Conservation (phyloP, 2,797 vertebrate species). For the Xenopus petersii region DNA sequence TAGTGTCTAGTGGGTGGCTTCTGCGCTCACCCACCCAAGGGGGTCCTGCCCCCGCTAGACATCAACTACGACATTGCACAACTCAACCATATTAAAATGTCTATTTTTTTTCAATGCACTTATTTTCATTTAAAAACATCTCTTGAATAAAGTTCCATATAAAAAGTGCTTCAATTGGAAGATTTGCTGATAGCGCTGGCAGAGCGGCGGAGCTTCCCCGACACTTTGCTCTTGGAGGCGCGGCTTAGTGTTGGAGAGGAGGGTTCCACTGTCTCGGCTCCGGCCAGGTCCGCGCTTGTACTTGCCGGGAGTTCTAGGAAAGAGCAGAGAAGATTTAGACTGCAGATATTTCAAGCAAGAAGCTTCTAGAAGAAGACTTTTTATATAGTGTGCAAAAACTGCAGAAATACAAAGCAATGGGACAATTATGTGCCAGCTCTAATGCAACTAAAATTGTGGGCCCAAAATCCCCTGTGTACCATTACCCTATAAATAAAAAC, state of each 20-base stretch:
- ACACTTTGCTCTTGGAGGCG: slow-evolving; percentile 69
- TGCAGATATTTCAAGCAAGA: too few species aligned
- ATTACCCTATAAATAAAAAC: too few species aligned
- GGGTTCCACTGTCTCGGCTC: slow-evolving; percentile 57
- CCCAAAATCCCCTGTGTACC: too few species aligned
- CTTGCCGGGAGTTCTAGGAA: slow-evolving; percentile 78
- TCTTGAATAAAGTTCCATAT: slow-evolving; percentile 8
- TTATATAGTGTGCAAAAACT: too few species aligned
- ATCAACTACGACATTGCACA: slow-evolving; percentile 31
- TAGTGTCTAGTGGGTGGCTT: slow-evolving; percentile 29
- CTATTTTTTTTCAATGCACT: neutral
- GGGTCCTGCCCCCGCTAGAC: slow-evolving; percentile 39
- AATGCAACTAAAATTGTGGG: too few species aligned
- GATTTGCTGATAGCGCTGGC: slow-evolving; percentile 76
- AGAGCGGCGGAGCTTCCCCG: slow-evolving; percentile 71
- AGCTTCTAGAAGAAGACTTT: too few species aligned
- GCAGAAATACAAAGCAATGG: too few species aligned
- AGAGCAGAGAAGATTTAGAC: slow-evolving; percentile 1
- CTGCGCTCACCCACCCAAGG: slow-evolving; percentile 23
- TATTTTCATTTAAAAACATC: slow-evolving; percentile 15
- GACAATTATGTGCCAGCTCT: too few species aligned
- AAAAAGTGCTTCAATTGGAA: slow-evolving; percentile 61
- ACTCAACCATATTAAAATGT: neutral
- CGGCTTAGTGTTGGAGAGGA: slow-evolving; percentile 67
- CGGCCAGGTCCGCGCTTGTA: slow-evolving; percentile 64